Base-by-base conservation (phyloP, 2,888 invertebrate species). In the Notodonta ziczac region DNA sequence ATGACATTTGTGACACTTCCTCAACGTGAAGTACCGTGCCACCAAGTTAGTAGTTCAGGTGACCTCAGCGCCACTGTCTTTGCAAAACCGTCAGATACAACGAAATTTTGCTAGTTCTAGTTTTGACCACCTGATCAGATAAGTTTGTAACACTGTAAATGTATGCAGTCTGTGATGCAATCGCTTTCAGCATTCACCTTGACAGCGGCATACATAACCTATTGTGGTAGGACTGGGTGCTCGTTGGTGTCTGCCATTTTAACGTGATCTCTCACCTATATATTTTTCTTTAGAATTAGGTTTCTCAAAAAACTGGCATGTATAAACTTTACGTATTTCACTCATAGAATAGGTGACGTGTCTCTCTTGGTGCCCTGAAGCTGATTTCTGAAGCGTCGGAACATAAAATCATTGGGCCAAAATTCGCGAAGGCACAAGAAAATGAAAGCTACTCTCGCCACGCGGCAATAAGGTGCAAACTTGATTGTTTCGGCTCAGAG, bases 1-100 rank as follows among this genome's bases (percentile, higher is more conserved):
- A 52, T 52, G 52, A 52, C 52, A 52, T 52, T 51, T 52, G 52
- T 52, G 52, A 52, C 52, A 52, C 52, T 52, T 52, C 52, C 52
- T 52, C 32, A 13, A 46, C 46, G 46, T 46, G 4, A 3, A 46
- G 13, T 5, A 5, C 5, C 46, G 46, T 42, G 0, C n/a, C n/a
- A 13, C 13, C 46, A 13, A n/a, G 0, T 2, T 42, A 42, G 6
- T 10, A 42, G 6, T 46, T 46, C 46, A 46, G 4, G 46, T 46
- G 46, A 46, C 4, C 0, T 0, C 4, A n/a, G 9, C 46, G 46
- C 46, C 46, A 46, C 46, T 46, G 46, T 46, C 46, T 46, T 46
- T n/a, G 13, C 13, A 46, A 13, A 42, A 10, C 9, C 9, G 3
- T 9, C 1, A 42, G 12, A 42, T n/a, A 46, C n/a, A n/a, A 5